Conservation (phyloP, 2,888 invertebrate genomes). For the Ectemnius continuus region DNA sequence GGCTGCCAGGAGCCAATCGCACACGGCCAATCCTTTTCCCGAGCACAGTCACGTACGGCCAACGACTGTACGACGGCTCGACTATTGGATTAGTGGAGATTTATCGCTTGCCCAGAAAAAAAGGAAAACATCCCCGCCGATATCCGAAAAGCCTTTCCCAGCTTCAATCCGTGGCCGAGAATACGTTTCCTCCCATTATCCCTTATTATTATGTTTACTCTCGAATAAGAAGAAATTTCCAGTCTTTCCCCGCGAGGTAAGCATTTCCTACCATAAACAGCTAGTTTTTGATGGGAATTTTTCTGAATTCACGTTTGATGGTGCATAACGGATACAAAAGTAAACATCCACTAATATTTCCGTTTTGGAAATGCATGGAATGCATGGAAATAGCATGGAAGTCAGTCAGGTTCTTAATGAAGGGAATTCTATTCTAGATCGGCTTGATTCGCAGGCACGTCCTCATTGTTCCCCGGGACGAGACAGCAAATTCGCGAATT, state of each 20-base stretch:
- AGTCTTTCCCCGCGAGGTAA: too few species aligned
- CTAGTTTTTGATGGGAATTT: too few species aligned
- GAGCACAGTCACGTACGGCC: constrained; percentile 31
- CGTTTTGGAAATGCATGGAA: too few species aligned
- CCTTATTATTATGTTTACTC: too few species aligned
- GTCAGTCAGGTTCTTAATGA: neutral
- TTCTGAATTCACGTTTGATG: too few species aligned
- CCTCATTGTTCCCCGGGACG: too few species aligned
- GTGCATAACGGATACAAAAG: too few species aligned
- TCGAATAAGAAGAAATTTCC: too few species aligned
- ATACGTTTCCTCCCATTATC: too few species aligned
- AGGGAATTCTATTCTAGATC: neutral
- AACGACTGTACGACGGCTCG: constrained; percentile 20
- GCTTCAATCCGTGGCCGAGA: too few species aligned
- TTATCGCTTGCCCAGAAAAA: constrained; percentile 21
- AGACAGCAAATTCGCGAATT: neutral
- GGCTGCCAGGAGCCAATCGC: constrained; percentile 3
- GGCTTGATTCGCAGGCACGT: neutral
- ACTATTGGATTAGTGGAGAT: constrained; percentile 42
- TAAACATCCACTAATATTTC: neutral
- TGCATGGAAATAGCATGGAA: neutral
- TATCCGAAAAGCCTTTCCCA: too few species aligned
- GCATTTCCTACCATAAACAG: too few species aligned
- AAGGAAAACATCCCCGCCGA: neutral
- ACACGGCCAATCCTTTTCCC: constrained; percentile 16